phyloP scores from a whole-genome alignment of 2,113 vertebrate genomes.

The Archilochus colubris region DNA sequence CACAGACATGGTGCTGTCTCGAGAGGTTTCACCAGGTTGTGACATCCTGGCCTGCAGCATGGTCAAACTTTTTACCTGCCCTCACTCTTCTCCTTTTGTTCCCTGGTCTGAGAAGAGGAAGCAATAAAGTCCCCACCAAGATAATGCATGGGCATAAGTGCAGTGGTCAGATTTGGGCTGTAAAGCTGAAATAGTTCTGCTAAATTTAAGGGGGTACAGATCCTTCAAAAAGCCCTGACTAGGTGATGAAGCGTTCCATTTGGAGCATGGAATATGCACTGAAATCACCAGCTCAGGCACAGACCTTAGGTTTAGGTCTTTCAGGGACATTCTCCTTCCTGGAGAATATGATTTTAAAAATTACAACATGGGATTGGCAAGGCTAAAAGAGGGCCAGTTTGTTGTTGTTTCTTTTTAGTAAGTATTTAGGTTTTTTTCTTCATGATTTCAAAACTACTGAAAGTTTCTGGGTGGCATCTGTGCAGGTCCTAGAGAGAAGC shows the following conservation, averaged over 20 bases:
- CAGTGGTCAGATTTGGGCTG: background rate
- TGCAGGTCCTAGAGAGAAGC: background rate
- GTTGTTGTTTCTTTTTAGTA: background rate
- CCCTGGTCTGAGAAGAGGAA: background rate
- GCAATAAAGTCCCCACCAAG: background rate
- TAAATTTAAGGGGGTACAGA: accelerated
- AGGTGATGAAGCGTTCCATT: background rate
- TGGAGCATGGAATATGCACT: background rate
- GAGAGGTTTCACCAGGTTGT: background rate
- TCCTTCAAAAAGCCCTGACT: background rate
- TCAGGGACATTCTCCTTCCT: background rate
- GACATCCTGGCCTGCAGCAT: background rate
- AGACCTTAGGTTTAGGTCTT: background rate
- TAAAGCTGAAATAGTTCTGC: background rate
- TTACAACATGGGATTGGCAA: accelerated
- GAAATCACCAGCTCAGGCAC: background rate
- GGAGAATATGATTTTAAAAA: background rate
- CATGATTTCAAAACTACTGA: accelerated
- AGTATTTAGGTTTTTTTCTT: background rate
- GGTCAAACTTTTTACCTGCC: background rate
- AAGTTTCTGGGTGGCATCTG: background rate
- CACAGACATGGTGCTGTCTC: background rate
- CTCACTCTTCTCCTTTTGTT: background rate
- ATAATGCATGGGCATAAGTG: accelerated
- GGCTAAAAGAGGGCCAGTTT: background rate